Conservation (phyloP, 1,140 invertebrate genomes). For the Cotesia vestalis region DNA sequence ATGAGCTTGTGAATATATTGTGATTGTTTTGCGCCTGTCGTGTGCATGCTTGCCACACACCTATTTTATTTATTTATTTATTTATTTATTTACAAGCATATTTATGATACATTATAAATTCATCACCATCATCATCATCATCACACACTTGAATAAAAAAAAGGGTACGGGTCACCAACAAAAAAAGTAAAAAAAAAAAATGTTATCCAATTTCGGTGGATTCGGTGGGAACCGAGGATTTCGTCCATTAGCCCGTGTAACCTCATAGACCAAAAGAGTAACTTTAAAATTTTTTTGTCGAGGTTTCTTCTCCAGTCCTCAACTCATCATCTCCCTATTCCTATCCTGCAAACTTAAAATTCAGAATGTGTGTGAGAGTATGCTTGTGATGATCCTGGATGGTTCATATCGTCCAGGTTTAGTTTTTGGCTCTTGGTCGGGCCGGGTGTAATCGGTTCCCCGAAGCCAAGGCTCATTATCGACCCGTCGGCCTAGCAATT, state of each 20-base stretch:
- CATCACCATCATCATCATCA: background rate
- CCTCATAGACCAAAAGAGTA: slow-evolving; percentile 30
- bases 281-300: slow-evolving; percentile 18
- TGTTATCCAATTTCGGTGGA: slow-evolving; percentile 35
- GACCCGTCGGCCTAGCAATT: slow-evolving; percentile 68
- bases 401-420: slow-evolving; percentile 26
- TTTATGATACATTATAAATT: background rate
- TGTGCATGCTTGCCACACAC: too few species aligned
- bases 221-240: slow-evolving; percentile 38
- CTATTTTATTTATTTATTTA: too few species aligned
- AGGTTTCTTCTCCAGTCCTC: slow-evolving; percentile 1
- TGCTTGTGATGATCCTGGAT: too few species aligned
- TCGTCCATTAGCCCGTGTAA: slow-evolving; percentile 37
- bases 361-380: background rate
- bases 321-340: slow-evolving; percentile 15
- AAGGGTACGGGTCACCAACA: slow-evolving; percentile 5
- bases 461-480: slow-evolving; percentile 67
- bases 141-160: slow-evolving; percentile 8
- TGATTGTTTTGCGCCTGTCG: slow-evolving; percentile 5
- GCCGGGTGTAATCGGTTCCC: slow-evolving; percentile 66
- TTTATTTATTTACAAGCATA: too few species aligned
- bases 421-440: slow-evolving; percentile 62
- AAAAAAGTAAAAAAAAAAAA: slow-evolving; percentile 33
- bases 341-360: slow-evolving; percentile 27
- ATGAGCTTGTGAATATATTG: slow-evolving; percentile 22